These are phyloP conservation scores for Bathynomus jamesi DNA, from an alignment of 1,140 invertebrate genomes.

Conservation along the genomic window DNA sequence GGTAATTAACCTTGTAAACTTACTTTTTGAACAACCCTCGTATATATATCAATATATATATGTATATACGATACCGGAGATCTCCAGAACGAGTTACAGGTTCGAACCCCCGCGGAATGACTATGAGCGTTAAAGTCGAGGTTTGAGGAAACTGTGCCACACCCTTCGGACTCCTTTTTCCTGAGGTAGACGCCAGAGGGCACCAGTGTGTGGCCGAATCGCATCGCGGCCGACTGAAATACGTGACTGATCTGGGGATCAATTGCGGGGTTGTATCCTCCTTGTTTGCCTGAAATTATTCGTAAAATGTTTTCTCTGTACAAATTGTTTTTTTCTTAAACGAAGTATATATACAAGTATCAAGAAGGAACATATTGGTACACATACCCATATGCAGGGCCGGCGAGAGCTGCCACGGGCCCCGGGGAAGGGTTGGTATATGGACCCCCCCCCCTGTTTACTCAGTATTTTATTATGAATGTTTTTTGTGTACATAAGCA, in stretches of 20 bases:
- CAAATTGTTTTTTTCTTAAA: no score
- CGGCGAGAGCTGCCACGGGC: no score
- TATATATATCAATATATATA: background rate
- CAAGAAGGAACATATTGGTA: no score
- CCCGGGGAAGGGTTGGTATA: no score
- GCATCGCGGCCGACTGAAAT: slow-evolving; percentile 60
- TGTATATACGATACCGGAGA: slow-evolving; percentile 44
- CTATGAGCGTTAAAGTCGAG: slow-evolving; percentile 30
- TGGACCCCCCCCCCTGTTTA: no score
- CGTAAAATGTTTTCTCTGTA: no score
- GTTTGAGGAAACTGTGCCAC: slow-evolving; percentile 25
- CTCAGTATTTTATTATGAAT: no score
- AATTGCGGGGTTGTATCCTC: slow-evolving; percentile 52
- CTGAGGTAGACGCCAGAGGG: slow-evolving; percentile 43
- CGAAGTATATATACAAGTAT: no score
- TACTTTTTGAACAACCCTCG: no score
- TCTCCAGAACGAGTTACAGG: slow-evolving; percentile 61
- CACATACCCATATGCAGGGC: no score
- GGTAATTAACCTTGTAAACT: no score
- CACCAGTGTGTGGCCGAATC: slow-evolving; percentile 49
- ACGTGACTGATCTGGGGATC: slow-evolving; percentile 61
- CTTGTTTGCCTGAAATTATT: background rate
- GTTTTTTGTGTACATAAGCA: no score
- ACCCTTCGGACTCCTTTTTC: slow-evolving; percentile 42
- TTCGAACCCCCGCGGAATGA: slow-evolving; percentile 45